Percentiles rank a stretch among this genome's conserved stretches.
Evolutionary conservation across 1,140 invertebrate genomes (phyloP).

Genomic region (Drosophila nebulosa): DNA sequence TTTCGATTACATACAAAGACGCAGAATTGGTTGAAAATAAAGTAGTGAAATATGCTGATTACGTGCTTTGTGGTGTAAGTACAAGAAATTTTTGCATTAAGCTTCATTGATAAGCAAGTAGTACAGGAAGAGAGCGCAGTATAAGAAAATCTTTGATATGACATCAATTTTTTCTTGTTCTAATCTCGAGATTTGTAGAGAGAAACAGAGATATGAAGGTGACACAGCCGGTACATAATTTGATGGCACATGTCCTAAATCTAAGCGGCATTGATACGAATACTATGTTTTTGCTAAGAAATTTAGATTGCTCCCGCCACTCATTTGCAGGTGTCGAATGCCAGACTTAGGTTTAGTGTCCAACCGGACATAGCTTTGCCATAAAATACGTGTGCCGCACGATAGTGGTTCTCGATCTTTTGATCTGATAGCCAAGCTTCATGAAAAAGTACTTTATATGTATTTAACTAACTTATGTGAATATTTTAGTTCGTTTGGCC

Average conservation of each 20-base stretch:
- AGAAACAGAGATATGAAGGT: not conserved
- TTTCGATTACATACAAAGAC: not conserved
- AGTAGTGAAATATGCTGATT: not conserved
- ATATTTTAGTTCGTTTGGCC: slow-evolving; percentile 37
- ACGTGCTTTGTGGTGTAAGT: not conserved
- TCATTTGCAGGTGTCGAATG: not conserved
- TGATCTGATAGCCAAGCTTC: not conserved
- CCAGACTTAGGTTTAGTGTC: not conserved
- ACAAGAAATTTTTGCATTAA: not conserved
- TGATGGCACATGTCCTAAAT: not conserved
- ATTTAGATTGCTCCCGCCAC: not conserved
- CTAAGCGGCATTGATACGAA: not conserved
- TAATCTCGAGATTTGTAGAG: not conserved
- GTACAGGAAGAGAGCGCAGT: not conserved
- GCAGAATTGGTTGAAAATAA: not conserved
- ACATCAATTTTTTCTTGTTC: not conserved
- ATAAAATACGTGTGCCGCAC: not conserved
- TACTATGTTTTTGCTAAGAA: not conserved
- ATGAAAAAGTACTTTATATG: not conserved
- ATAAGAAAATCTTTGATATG: slow-evolving; percentile 3
- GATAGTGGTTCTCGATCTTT: not conserved
- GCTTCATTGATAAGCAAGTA: not conserved
- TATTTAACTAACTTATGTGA: slow-evolving; percentile 3
- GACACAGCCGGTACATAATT: slow-evolving; percentile 6
- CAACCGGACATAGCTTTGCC: not conserved